Evolutionary conservation across 1,140 invertebrate species (phyloP), one percentile per base, ranked within the genome.

Genomic region (Laodelphax striatellus): DNA sequence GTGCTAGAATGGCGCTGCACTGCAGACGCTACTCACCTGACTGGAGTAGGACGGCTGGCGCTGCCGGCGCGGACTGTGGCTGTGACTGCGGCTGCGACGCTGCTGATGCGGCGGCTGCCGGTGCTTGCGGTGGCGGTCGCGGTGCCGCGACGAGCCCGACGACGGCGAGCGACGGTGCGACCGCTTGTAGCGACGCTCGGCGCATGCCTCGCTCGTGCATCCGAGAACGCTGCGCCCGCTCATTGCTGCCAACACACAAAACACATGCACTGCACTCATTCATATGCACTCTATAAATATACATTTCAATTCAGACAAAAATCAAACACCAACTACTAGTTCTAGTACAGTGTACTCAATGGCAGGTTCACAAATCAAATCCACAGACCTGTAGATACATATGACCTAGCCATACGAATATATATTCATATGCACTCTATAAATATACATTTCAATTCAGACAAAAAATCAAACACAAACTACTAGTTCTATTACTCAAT

Each of bases 121-220:
- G 43, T 71, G 68, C 59, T 72, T 69, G 41, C 70, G 69, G 58
- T 77, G 75, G 43, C 70, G 69, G 58, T 77, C 74, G 0, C 69
- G 70, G 61, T 72, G 68, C 34, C 60, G 62, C 16, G 62, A 62
- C 13, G 57, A 50, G 38, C 77, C 79, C 28, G 72, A 75, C 19
- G 79, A 80, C 5, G 80, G 80, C 17, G 81, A 82, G 56, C 80
- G 73, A 14, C 80, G 74, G 66, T 81, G 76, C 57, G 79, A 81
- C 9, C 81, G 75, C 57, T 83, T 82, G 71, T 81, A 83, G 8
- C 82, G 77, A 3, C 80, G 73, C 65, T 82, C 81, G 38, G 77
- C 78, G 55, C 0, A 79, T 80, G 11, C 80, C 80, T 11, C 80
- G 74, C 60, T 82, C 80, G 70, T 82, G 80, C 53, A 80, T 77